Evolutionary conservation across 2,888 invertebrate species (phyloP), one percentile per base, ranked within the genome.

Genomic region (Latrodectus hesperus): DNA sequence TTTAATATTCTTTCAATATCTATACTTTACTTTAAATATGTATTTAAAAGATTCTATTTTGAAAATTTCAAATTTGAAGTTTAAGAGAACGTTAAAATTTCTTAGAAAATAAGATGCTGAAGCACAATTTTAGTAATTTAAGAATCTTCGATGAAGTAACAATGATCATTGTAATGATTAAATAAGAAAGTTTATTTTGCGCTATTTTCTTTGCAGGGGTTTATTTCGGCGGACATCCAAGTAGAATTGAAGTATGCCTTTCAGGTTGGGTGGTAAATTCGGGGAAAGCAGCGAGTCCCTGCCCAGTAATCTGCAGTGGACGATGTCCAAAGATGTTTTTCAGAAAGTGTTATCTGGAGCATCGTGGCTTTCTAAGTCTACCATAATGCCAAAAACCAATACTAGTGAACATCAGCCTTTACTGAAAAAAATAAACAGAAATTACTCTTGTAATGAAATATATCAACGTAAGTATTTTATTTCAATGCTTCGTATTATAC

Each of bases 361-460:
- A 0, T 71, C 86, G 1, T 81, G 86, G 86, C 17, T 71, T 0
- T 88, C 88, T 4, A 78, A 73, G 64, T 88, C 88, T 17, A 74
- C 74, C 9, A 55, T 38, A 14, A 16, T 49, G 9, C 73, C 55
- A 8, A 70, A 52, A 11, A 49, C 16, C 8, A 65, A 14, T n/a
- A 49, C 22, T 6, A 67, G 64, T 2, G 78, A 88, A 22, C 67
- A 74, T 6, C 82, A 83, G 22, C 73, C 68, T 8, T 53, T 88
- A 12, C 49, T 70, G 51, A 73, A 72, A 22, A 22, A 14, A 16
- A 82, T 73, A 12, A 81, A 81, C 52, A 82, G 88, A 26, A 88
- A 83, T n/a, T 83, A 78, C 72, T 87, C 86, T 17, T 87, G 81
- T 26, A 87, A 87, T 49, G 86, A 87, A 65, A 67, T 87, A 49